Percentiles rank a stretch among this genome's conserved stretches.
Conservation (phyloP, 2,888 invertebrate genomes). For the Hypercompe scribonia region DNA sequence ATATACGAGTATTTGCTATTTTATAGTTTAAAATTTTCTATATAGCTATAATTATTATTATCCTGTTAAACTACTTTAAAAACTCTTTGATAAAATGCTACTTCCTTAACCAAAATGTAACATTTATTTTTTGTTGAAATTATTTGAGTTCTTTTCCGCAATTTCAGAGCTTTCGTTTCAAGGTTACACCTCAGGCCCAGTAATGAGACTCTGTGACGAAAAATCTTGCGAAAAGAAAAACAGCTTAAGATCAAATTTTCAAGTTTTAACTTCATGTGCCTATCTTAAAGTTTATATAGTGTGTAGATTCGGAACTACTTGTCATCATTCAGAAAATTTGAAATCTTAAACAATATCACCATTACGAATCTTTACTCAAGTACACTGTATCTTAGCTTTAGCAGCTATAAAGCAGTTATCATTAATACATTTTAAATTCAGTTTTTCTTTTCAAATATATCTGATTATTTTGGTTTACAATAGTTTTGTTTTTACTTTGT, state of each 20-base stretch:
- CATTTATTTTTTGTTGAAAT: not conserved
- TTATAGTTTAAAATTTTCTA: not conserved
- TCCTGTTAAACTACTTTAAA: too few relatives aligned
- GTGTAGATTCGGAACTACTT: not conserved
- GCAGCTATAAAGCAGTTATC: not conserved
- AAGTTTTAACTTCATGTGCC: not conserved
- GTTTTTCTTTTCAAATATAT: not conserved
- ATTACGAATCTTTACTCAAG: not conserved
- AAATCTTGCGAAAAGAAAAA: not conserved
- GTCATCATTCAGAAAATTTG: not conserved
- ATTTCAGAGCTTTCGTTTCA: not conserved
- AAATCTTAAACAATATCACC: not conserved
- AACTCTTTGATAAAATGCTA: not conserved
- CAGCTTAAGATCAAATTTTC: not conserved
- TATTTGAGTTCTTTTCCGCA: not conserved
- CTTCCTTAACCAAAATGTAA: not conserved
- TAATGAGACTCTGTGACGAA: conserved; percentile 1
- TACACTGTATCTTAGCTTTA: not conserved
- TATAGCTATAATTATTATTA: too few relatives aligned
- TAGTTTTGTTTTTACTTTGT: not conserved
- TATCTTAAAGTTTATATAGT: not conserved
- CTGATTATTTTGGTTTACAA: not conserved
- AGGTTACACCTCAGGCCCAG: not conserved
- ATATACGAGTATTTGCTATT: too few relatives aligned
- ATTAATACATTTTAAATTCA: not conserved